Evolutionary conservation across 2,797 vertebrate genomes (phyloP).

Genomic region (Pterois miles): DNA sequence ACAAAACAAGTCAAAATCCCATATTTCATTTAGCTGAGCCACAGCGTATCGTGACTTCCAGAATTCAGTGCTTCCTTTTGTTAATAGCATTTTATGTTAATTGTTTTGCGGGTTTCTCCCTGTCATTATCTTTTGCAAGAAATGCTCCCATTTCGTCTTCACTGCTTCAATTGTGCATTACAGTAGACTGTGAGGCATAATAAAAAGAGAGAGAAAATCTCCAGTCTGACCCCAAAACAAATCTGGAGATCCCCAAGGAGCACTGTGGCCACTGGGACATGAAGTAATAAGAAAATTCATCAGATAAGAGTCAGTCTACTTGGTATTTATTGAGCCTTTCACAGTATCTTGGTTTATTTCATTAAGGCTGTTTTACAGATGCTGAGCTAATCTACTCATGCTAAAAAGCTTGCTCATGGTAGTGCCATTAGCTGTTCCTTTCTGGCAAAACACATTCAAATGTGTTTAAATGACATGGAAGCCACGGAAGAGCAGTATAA

Average conservation of each 20-base stretch:
- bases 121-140: constrained; percentile 33
- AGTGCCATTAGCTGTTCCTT: background rate
- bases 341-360: background rate
- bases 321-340: constrained; percentile 18
- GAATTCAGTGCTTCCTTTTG: constrained; percentile 17
- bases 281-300: constrained; percentile 31
- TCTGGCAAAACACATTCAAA: background rate
- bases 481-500: too few species aligned
- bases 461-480: too few species aligned
- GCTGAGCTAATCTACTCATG: background rate
- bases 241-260: constrained; percentile 27
- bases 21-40: constrained; percentile 1
- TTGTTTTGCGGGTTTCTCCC: background rate
- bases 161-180: constrained; percentile 3
- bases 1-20: constrained; percentile 1
- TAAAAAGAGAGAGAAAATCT: constrained; percentile 34
- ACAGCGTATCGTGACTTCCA: background rate
- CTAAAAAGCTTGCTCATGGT: background rate
- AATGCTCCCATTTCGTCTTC: constrained; percentile 5
- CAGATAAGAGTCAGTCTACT: constrained; percentile 30
- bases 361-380: background rate
- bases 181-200: constrained; percentile 19
- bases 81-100: constrained; percentile 14
- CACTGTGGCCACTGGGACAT: constrained; percentile 11
- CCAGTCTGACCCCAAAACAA: constrained; percentile 47